These are phyloP conservation scores for Saccostrea echinata DNA, from an alignment of 1,140 invertebrate genomes.

Conservation along the genomic window DNA sequence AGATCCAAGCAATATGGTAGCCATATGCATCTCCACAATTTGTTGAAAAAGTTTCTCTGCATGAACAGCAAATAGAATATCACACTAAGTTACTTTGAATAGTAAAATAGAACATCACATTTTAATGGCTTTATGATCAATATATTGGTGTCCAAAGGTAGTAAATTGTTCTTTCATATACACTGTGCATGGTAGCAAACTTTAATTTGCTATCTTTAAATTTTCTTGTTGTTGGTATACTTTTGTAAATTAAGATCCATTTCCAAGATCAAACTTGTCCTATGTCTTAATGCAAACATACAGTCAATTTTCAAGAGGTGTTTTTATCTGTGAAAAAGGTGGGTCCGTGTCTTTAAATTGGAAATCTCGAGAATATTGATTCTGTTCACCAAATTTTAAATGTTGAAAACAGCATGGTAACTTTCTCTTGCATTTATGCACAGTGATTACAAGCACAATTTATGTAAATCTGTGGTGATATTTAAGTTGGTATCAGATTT, in stretches of 20 bases:
- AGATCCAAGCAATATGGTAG: neutral
- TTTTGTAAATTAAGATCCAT: neutral
- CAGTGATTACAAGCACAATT: neutral
- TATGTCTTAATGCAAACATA: constrained; percentile 1
- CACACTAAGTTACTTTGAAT: too few relatives aligned
- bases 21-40: constrained; percentile 7
- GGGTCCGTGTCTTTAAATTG: constrained; percentile 32
- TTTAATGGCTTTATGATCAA: neutral
- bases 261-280: constrained; percentile 13
- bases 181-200: neutral
- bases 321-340: constrained; percentile 28
- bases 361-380: constrained; percentile 28
- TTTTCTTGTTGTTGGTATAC: constrained; percentile 12
- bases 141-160: neutral
- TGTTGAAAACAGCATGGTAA: constrained; percentile 1
- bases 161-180: too few relatives aligned
- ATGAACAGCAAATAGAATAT: too few relatives aligned
- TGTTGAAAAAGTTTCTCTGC: neutral
- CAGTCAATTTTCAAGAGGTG: constrained; percentile 12
- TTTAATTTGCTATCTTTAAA: neutral
- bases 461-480: constrained; percentile 7
- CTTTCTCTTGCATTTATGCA: constrained; percentile 26
- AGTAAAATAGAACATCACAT: too few relatives aligned
- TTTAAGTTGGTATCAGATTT: neutral
- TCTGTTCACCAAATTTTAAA: constrained; percentile 23